These are phyloP conservation scores for Ivindomyrus marchei DNA, from an alignment of 2,113 vertebrate genomes.

Conservation along the genomic window DNA sequence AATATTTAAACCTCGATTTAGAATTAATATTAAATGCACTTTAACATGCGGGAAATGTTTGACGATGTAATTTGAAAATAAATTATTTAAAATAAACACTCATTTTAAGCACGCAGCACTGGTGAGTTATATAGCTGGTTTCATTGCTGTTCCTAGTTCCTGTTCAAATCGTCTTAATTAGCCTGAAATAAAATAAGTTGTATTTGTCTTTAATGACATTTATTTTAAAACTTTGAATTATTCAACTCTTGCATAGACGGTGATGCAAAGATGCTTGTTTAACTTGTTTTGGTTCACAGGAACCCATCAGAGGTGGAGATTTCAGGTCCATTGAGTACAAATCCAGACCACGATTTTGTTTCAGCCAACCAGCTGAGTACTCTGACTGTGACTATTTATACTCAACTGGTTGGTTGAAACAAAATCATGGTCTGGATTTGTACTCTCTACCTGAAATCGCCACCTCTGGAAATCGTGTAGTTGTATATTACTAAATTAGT, in stretches of 20 bases:
- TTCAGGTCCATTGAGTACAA: no score
- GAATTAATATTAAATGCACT: conserved; percentile 17
- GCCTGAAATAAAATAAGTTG: background rate
- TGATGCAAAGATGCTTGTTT: background rate
- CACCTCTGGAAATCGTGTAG: background rate
- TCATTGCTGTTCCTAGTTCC: background rate
- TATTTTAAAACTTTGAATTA: background rate
- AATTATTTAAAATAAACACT: conserved; percentile 7
- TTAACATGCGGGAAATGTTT: conserved; percentile 7
- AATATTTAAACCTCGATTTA: background rate
- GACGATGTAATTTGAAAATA: background rate
- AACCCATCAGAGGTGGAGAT: background rate
- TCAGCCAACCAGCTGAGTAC: no score
- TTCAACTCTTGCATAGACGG: background rate
- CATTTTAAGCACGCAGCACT: background rate
- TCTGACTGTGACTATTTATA: no score
- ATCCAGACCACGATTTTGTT: no score
- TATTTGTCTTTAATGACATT: background rate
- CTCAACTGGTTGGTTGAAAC: no score
- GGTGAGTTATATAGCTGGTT: background rate
- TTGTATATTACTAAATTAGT: background rate
- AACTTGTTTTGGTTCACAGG: background rate
- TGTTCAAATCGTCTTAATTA: background rate
- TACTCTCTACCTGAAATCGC: no score
- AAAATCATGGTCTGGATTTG: no score